These are phyloP conservation scores for Xenopus laevis DNA, from an alignment of 2,113 vertebrate genomes.

Conservation along the genomic window DNA sequence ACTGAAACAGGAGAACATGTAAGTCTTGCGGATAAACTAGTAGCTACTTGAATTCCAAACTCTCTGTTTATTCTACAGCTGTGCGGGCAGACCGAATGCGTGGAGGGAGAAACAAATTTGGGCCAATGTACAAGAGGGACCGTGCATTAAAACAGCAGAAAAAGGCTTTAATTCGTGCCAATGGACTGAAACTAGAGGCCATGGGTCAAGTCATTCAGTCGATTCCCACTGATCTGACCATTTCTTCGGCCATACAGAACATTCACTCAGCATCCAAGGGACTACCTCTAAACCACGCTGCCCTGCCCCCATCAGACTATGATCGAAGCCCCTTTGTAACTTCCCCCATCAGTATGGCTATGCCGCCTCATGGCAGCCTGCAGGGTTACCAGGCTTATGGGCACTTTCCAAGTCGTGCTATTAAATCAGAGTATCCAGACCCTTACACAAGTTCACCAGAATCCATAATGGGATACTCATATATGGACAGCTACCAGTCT, in stretches of 20 bases:
- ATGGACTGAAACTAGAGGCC: slow-evolving; percentile 95
- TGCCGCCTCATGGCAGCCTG: slow-evolving; percentile 90
- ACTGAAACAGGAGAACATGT: too few relatives aligned
- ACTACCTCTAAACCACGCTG: slow-evolving; percentile 92
- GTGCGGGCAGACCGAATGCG: slow-evolving; percentile 97
- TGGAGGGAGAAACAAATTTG: slow-evolving; percentile 95
- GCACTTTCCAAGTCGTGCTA: slow-evolving; percentile 93
- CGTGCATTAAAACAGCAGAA: slow-evolving; percentile 96
- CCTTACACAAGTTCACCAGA: slow-evolving; percentile 95
- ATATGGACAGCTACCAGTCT: slow-evolving; percentile 85
- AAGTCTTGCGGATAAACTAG: not conserved
- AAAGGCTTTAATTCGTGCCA: slow-evolving; percentile 94
- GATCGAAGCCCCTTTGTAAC: slow-evolving; percentile 95
- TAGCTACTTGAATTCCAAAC: not conserved
- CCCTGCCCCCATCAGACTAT: slow-evolving; percentile 93
- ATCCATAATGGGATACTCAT: slow-evolving; percentile 94
- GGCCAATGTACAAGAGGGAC: slow-evolving; percentile 98
- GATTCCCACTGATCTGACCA: slow-evolving; percentile 91
- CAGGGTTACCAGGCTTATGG: slow-evolving; percentile 93
- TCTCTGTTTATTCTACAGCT: slow-evolving; percentile 62
- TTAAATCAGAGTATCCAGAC: slow-evolving; percentile 97
- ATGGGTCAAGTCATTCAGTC: slow-evolving; percentile 97
- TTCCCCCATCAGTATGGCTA: slow-evolving; percentile 96
- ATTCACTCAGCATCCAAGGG: slow-evolving; percentile 96
- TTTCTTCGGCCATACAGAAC: slow-evolving; percentile 95